These are phyloP conservation scores for Rhadinocentrus ornatus DNA, from an alignment of 2,797 vertebrate genomes.

Conservation along the genomic window DNA sequence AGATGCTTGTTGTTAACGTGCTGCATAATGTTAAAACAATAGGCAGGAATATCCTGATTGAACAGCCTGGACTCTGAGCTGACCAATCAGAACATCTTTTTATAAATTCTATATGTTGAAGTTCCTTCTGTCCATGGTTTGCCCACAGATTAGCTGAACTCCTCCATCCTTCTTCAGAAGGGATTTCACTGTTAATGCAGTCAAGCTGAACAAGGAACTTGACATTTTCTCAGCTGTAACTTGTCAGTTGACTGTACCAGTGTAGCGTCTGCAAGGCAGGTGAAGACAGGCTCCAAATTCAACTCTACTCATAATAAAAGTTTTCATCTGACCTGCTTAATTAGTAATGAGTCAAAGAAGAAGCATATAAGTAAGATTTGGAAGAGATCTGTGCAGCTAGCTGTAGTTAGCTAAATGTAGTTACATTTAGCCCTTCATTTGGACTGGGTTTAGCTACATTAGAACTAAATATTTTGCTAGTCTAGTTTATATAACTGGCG, in stretches of 20 bases:
- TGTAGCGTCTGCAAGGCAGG: conserved; percentile 18
- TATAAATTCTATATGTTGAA: conserved; percentile 37
- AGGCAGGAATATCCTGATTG: not conserved
- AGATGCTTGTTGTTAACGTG: not conserved
- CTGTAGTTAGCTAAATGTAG: too few species aligned
- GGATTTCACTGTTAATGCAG: conserved; percentile 62
- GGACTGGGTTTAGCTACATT: too few species aligned
- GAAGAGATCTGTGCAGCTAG: too few species aligned
- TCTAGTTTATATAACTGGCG: too few species aligned
- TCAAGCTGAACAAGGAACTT: conserved; percentile 53
- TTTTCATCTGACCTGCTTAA: too few species aligned
- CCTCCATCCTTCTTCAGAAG: conserved; percentile 53
- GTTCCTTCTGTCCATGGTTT: conserved; percentile 25
- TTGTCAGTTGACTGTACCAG: conserved; percentile 23
- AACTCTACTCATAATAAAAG: not conserved
- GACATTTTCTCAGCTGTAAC: conserved; percentile 58
- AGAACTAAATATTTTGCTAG: too few species aligned
- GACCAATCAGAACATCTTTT: conserved; percentile 26
- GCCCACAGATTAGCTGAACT: conserved; percentile 46
- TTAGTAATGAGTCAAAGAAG: too few species aligned
- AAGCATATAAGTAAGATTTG: too few species aligned
- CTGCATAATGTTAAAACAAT: not conserved
- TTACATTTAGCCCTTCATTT: too few species aligned
- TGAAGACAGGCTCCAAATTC: not conserved
- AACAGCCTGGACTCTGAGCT: conserved; percentile 19